Evolutionary conservation across 2,888 invertebrate genomes (phyloP).

Genomic region (Drosophila aldrichi): DNA sequence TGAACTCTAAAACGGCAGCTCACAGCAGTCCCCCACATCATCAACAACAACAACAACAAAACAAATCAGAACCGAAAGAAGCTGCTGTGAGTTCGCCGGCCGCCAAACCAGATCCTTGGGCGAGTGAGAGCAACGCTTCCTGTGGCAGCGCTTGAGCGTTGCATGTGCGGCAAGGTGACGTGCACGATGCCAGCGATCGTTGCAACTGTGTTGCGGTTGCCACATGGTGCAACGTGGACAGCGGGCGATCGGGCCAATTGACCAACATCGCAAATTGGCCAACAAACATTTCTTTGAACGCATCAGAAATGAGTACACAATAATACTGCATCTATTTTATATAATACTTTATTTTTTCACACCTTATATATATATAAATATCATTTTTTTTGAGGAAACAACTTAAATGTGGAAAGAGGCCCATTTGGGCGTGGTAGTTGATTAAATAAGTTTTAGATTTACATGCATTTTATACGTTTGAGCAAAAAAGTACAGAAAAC

Average conservation of each 20-base stretch:
- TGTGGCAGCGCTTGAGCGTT: constrained; percentile 27
- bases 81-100: constrained; percentile 27
- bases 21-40: constrained; percentile 28
- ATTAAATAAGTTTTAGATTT: constrained; percentile 74
- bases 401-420: constrained; percentile 23
- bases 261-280: constrained; percentile 38
- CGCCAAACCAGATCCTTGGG: constrained; percentile 16
- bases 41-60: not conserved
- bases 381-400: constrained; percentile 24
- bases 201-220: constrained; percentile 21
- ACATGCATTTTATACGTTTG: constrained; percentile 74
- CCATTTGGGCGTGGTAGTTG: constrained; percentile 40
- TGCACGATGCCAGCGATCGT: constrained; percentile 7
- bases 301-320: constrained; percentile 67
- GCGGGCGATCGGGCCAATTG: constrained; percentile 22
- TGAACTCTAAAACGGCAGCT: constrained; percentile 12
- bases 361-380: constrained; percentile 17
- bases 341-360: constrained; percentile 41
- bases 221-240: constrained; percentile 15
- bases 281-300: constrained; percentile 31
- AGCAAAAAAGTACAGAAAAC: constrained; percentile 26
- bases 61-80: constrained; percentile 44
- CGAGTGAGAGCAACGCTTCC: constrained; percentile 26
- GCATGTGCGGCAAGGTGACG: constrained; percentile 31
- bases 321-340: constrained; percentile 54